Evolutionary conservation across 2,113 vertebrate genomes (phyloP), one percentile per base, ranked within the genome.

Genomic region (Psilopsiagon aymara): DNA sequence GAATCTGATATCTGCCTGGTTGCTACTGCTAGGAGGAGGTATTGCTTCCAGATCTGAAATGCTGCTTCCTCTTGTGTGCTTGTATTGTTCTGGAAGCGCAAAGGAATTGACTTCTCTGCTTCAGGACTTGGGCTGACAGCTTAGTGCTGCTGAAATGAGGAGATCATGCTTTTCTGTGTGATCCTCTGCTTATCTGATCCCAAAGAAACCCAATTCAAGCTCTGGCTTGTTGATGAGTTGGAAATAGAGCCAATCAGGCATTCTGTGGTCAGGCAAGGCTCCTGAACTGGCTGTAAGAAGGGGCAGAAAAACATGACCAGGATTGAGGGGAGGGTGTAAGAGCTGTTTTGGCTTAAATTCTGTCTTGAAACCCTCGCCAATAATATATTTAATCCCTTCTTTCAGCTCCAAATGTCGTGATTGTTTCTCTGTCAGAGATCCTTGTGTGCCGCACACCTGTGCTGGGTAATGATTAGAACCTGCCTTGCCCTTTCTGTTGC

Each of bases 101-200:
- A 37, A 51, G 11, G 16, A 37, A 14, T 59, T 37, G 11, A 37
- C 4, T 68, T 70, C 13, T 63, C 13, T 63, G 60, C 43, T 67
- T 78, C 27, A 57, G 59, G 33, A 18, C 53, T 37, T 39, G 23
- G 23, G 13, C n/a, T 86, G 82, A 25, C 37, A 43, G 59, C 44
- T 44, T 6, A 57, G 25, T 33, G 25, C 79, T 92, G 46, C 37
- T 1, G 11, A 33, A 25, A 43, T 31, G 49, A 73, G 44, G 39
- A 88, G 64, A 19, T 70, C 0, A 0, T 27, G 51, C 23, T 78
- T 55, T 83, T 70, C n/a, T 67, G 46, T 0, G 0, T 78, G 64
- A 29, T 75, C 18, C 63, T 33, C 55, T 68, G 53, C 44, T 71
- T 66, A 53, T 53, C 49, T 90, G 53, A 49, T 77, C 35, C 29